A percentile compares a stretch with the other conserved stretches of the same genome.
Evolutionary conservation across 2,797 vertebrate species (phyloP).

Genomic region (Champsocephalus gunnari): DNA sequence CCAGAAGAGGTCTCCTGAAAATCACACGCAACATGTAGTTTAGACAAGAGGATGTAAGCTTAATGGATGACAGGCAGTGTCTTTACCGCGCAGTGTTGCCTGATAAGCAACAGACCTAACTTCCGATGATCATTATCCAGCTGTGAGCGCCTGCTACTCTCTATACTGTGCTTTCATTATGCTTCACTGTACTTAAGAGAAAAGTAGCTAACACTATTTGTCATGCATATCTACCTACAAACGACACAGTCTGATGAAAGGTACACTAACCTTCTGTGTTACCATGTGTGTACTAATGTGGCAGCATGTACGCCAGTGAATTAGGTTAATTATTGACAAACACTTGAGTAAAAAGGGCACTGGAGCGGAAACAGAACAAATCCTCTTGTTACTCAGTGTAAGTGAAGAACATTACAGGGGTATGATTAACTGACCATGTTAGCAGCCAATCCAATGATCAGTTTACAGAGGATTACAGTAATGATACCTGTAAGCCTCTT

Average conservation of each 20-base stretch:
- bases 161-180: neutral
- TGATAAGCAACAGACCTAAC: conserved; percentile 8
- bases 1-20: conserved; percentile 30
- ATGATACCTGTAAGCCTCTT: conserved; percentile 34
- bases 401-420: conserved; percentile 28
- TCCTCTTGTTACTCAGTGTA: conserved; percentile 5
- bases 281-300: neutral
- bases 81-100: neutral
- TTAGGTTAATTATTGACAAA: conserved; percentile 44
- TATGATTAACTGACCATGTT: conserved; percentile 35
- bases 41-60: conserved; percentile 20
- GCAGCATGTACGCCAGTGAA: neutral
- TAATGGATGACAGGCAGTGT: neutral
- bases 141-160: neutral
- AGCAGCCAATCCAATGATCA: conserved; percentile 22
- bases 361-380: conserved; percentile 11
- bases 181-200: neutral
- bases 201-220: neutral
- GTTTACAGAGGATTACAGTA: conserved; percentile 27
- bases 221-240: neutral
- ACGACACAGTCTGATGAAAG: neutral
- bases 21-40: conserved; percentile 1
- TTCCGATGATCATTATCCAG: neutral
- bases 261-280: neutral
- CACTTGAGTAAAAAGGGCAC: conserved; percentile 7